Conservation (phyloP, 2,888 invertebrate genomes). For the Hydrotaea diabolus region DNA sequence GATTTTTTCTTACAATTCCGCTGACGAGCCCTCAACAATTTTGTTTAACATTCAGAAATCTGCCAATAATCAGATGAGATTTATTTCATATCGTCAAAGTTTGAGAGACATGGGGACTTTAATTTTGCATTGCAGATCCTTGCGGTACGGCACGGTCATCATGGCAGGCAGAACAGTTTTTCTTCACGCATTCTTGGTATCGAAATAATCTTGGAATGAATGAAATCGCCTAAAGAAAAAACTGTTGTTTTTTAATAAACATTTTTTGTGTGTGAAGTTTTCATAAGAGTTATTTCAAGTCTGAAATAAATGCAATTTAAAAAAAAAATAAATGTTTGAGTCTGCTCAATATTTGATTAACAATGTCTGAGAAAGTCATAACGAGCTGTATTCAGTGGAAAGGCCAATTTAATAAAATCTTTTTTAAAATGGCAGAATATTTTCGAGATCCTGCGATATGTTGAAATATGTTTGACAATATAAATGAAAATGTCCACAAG, state of each 20-base stretch:
- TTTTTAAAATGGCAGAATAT: too few relatives aligned
- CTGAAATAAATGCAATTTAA: not conserved
- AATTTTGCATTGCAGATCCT: slow-evolving; percentile 60
- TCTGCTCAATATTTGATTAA: not conserved
- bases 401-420: too few relatives aligned
- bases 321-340: not conserved
- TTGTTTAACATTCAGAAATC: slow-evolving; percentile 65
- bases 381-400: not conserved
- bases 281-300: not conserved
- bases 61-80: slow-evolving; percentile 65
- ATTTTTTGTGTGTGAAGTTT: not conserved
- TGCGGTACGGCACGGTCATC: slow-evolving; percentile 13
- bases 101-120: slow-evolving; percentile 37
- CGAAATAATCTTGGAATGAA: not conserved
- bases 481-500: too few relatives aligned
- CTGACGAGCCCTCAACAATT: slow-evolving; percentile 43
- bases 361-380: not conserved
- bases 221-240: slow-evolving; percentile 2
- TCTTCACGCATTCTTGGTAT: not conserved
- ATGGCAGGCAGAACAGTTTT: slow-evolving; percentile 11
- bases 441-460: too few relatives aligned
- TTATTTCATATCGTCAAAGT: slow-evolving; percentile 57
- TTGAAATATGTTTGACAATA: too few relatives aligned
- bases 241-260: not conserved
- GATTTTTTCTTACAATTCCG: slow-evolving; percentile 27